A percentile compares a stretch with the other conserved stretches of the same genome.
These are phyloP conservation scores for Panurus biarmicus DNA, from an alignment of 2,113 vertebrate species.

Conservation along the genomic window DNA sequence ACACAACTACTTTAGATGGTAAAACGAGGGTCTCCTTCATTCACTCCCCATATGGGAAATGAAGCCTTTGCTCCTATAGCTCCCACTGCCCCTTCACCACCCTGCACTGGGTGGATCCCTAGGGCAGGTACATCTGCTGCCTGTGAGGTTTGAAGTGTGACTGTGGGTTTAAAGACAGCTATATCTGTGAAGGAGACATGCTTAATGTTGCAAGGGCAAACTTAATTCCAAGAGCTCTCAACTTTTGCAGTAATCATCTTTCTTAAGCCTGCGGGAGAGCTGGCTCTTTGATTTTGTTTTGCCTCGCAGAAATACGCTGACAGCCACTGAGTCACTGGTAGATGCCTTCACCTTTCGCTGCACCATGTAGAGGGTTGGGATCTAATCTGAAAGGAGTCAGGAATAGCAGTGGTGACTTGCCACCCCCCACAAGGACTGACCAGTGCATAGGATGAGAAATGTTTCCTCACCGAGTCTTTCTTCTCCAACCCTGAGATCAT, in stretches of 20 bases:
- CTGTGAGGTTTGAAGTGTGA: not conserved
- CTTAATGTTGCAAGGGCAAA: not conserved
- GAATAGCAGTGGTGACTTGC: not conserved
- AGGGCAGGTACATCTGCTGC: not conserved
- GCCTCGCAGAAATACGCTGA: not conserved
- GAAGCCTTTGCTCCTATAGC: fast-evolving
- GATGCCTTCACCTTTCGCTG: not conserved
- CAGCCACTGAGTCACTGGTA: not conserved
- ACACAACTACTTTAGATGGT: not conserved
- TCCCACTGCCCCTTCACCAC: fast-evolving
- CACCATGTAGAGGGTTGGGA: not conserved
- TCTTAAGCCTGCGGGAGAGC: not conserved
- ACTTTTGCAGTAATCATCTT: not conserved
- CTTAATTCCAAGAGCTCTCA: not conserved
- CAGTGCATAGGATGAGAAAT: not conserved
- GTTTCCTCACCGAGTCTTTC: not conserved
- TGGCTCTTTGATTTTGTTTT: not conserved
- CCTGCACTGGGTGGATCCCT: fast-evolving
- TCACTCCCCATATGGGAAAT: fast-evolving
- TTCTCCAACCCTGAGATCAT: not conserved
- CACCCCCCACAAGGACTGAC: fast-evolving
- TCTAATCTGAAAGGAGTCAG: not conserved
- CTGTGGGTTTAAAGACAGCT: not conserved
- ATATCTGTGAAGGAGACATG: fast-evolving
- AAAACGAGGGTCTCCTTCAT: not conserved